A percentile compares a stretch with the other conserved stretches of the same genome.
These are phyloP conservation scores for Eleginops maclovinus DNA, from an alignment of 2,113 vertebrate species.

Conservation along the genomic window DNA sequence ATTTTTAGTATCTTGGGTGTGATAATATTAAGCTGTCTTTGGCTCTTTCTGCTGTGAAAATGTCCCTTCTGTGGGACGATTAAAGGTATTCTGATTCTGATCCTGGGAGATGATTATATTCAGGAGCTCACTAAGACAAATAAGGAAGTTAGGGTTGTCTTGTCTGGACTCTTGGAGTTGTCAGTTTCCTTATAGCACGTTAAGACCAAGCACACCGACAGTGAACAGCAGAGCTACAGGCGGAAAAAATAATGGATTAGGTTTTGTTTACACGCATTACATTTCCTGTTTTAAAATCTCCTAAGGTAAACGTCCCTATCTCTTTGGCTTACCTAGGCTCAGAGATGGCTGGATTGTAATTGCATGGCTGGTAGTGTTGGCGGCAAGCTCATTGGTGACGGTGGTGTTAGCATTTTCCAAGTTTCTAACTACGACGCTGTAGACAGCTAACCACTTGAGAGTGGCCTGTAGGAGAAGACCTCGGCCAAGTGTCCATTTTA, in stretches of 20 bases:
- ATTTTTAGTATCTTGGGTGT: too few relatives aligned
- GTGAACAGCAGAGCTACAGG: conserved; percentile 59
- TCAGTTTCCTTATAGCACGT: conserved; percentile 33
- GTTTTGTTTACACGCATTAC: too few relatives aligned
- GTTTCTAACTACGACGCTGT: too few relatives aligned
- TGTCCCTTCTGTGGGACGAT: too few relatives aligned
- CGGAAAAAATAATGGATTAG: background rate
- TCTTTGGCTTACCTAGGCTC: conserved; percentile 42
- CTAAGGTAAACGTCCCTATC: background rate
- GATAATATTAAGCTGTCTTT: too few relatives aligned
- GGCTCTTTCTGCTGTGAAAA: too few relatives aligned
- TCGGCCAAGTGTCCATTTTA: too few relatives aligned
- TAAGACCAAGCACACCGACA: conserved; percentile 31
- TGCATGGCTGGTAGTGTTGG: conserved; percentile 30
- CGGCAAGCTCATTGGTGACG: background rate
- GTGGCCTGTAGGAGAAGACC: too few relatives aligned
- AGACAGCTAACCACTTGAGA: too few relatives aligned
- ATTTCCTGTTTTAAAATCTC: background rate
- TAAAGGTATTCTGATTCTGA: background rate
- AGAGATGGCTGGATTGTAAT: conserved; percentile 47
- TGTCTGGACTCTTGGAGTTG: background rate
- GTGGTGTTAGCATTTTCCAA: conserved; percentile 21
- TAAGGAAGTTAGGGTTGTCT: too few relatives aligned
- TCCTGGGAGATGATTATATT: background rate
- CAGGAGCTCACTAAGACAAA: background rate